Evolutionary conservation across 1,140 invertebrate species (phyloP), one percentile per base, ranked within the genome.

Genomic region (Sinonovacula constricta): DNA sequence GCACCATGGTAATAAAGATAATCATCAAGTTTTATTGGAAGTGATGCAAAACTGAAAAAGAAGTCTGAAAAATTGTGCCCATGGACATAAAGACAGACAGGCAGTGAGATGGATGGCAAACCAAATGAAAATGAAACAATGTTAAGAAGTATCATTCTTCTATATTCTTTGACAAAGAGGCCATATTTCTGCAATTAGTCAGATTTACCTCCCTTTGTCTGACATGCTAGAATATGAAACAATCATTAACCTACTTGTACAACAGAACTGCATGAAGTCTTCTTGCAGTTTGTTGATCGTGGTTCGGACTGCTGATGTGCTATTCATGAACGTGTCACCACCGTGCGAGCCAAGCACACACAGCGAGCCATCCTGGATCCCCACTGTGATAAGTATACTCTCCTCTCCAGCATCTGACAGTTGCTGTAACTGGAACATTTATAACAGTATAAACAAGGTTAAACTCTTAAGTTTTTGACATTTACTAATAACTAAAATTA

Each of bases 371-470:
- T 78, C 75, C 15, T 57, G n/a, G 39, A 78, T 45, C 33, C 45
- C 63, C 15, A 66, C 66, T 53, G 66, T 69, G 5, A 78, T 31
- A 3, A 78, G 34, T 39, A 78, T 66, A 63, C 66, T 69, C 57
- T 78, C 75, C 18, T 78, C 75, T 10, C 75, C 75, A 4, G 53
- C 63, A 0, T 78, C 75, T n/a, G 75, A 49, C 34, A 78, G 65
- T 24, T 66, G 59, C 34, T 69, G 75, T 14, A 78, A 28, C 75
- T 77, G 22, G 18, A n/a, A n/a, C n/a, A n/a, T n/a, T n/a, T n/a
- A n/a, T n/a, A n/a, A n/a, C n/a, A n/a, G n/a, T n/a, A n/a, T n/a
- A n/a, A n/a, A n/a, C n/a, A n/a, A n/a, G n/a, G n/a, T n/a, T n/a
- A n/a, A n/a, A n/a, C n/a, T n/a, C n/a, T n/a, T n/a, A n/a, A n/a